Conservation (phyloP, 2,113 vertebrate genomes). For the Willisornis vidua region DNA sequence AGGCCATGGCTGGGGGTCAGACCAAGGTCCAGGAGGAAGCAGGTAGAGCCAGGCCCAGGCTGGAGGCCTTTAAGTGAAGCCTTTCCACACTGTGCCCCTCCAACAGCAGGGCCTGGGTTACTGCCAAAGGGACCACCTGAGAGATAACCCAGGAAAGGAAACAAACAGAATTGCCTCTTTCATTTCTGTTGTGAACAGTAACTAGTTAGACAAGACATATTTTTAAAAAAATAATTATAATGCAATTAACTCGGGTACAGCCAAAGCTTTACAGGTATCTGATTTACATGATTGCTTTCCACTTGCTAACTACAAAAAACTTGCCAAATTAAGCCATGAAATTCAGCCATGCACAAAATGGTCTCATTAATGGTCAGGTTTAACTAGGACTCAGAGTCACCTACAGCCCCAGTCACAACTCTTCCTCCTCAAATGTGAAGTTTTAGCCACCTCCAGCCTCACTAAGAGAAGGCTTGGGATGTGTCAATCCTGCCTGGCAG, state of each 20-base stretch:
- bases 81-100: background rate
- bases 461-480: background rate
- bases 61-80: background rate
- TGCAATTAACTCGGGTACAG: background rate
- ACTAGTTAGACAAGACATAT: background rate
- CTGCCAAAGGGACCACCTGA: rapidly evolving
- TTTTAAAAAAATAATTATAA: background rate
- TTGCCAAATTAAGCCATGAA: background rate
- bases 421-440: background rate
- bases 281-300: background rate
- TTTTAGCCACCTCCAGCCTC: slow-evolving; percentile 2
- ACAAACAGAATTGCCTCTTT: background rate
- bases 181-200: background rate
- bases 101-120: background rate
- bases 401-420: background rate
- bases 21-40: background rate
- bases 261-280: background rate
- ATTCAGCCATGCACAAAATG: background rate
- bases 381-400: background rate
- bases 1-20: background rate
- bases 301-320: background rate
- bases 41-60: background rate
- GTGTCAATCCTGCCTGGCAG: rapidly evolving
- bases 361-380: background rate
- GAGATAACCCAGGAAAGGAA: background rate